A percentile compares a stretch with the other conserved stretches of the same genome.
Conservation (phyloP, 2,888 invertebrate genomes). For the Phytoseiulus persimilis region DNA sequence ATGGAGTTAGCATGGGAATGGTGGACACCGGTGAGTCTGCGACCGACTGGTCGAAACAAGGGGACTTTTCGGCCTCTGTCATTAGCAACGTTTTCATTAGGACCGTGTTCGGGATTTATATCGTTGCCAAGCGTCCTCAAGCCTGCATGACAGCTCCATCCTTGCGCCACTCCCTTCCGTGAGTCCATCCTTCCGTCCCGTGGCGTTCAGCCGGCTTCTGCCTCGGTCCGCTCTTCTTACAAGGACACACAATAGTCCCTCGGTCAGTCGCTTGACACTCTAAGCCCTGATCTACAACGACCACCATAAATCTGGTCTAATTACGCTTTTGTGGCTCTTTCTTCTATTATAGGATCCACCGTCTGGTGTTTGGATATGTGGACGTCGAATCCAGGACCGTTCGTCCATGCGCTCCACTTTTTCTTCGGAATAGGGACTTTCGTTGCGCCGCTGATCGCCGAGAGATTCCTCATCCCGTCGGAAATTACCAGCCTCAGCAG, state of each 20-base stretch:
- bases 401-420: constrained; percentile 13
- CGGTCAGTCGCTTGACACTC: not conserved
- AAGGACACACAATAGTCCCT: not conserved
- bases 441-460: not conserved
- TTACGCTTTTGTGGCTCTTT: not conserved
- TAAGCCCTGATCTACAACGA: not conserved
- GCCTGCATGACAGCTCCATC: not conserved
- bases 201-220: too few species aligned
- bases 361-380: constrained; percentile 27
- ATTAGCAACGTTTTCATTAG: not conserved
- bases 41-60: not conserved
- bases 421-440: not conserved
- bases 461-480: not conserved
- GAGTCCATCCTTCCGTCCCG: too few species aligned
- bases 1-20: constrained; percentile 22
- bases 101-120: not conserved
- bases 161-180: not conserved
- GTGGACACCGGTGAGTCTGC: constrained; percentile 18
- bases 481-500: not conserved
- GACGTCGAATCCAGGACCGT: constrained; percentile 1
- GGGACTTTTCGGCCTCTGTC: not conserved
- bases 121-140: not conserved
- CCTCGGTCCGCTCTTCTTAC: not conserved
- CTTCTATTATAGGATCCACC: not conserved
- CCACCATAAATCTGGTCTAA: not conserved